Conservation (phyloP, 2,888 invertebrate genomes). For the Sipha maydis region DNA sequence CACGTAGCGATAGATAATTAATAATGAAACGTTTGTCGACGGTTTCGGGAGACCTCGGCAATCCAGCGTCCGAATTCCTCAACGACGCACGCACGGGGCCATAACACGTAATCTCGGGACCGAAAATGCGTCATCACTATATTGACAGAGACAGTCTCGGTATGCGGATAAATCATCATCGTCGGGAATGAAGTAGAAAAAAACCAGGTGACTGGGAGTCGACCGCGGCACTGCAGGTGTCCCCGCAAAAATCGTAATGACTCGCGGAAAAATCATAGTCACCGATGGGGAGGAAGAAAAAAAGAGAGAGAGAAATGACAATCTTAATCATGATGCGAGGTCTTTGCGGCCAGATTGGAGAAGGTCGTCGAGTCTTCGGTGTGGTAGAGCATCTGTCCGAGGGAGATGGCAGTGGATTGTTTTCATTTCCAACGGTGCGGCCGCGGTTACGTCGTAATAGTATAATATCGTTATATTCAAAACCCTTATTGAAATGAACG, state of each 20-base stretch:
- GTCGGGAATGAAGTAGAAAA: neutral
- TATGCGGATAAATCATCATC: neutral
- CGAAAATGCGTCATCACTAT: neutral
- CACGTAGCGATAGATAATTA: neutral
- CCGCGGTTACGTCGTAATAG: neutral
- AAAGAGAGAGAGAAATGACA: neutral
- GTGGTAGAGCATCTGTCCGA: no score
- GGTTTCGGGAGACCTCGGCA: neutral
- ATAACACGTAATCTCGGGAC: neutral
- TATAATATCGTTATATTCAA: neutral
- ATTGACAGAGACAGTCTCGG: neutral
- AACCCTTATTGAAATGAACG: neutral
- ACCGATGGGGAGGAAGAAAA: neutral
- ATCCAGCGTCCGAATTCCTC: neutral
- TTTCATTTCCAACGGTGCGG: neutral
- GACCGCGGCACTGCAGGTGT: neutral
- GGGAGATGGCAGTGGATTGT: neutral
- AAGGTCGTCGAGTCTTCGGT: no score
- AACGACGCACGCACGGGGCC: neutral
- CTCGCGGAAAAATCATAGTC: neutral
- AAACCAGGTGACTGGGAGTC: neutral
- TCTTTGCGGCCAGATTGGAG: neutral
- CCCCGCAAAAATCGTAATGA: neutral
- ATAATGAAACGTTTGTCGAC: neutral
- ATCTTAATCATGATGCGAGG: neutral